Evolutionary conservation across 2,888 invertebrate species (phyloP).

Genomic region (Microdon myrmicae): DNA sequence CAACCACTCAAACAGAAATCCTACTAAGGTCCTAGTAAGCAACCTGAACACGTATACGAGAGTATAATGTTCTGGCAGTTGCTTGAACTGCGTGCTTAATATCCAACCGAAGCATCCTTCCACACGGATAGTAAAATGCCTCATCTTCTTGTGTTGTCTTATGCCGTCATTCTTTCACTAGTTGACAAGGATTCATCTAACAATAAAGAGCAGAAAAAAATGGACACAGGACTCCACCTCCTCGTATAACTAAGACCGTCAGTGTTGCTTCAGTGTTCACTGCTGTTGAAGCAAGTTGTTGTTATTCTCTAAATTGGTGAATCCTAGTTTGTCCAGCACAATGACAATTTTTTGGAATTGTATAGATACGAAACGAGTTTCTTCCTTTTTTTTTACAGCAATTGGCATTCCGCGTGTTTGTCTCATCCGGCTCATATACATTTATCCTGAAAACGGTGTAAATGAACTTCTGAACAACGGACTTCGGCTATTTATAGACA

Average conservation of each 20-base stretch:
- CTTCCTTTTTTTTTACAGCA: no score
- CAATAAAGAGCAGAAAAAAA: constrained; percentile 8
- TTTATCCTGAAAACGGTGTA: constrained; percentile 46
- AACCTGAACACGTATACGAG: neutral
- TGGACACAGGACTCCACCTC: no score
- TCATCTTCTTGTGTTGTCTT: constrained; percentile 24
- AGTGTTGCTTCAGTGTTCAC: neutral
- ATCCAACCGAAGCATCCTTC: no score
- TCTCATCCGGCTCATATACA: neutral
- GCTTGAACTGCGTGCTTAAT: no score
- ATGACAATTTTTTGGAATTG: constrained; percentile 34
- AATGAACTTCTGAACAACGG: constrained; percentile 50
- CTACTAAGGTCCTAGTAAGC: constrained; percentile 19
- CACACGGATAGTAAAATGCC: constrained; percentile 21
- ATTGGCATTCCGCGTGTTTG: neutral
- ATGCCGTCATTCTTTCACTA: constrained; percentile 19
- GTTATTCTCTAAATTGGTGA: constrained; percentile 24
- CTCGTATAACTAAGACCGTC: neutral
- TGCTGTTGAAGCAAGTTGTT: constrained; percentile 8
- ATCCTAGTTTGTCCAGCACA: constrained; percentile 27
- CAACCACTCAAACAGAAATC: constrained; percentile 34
- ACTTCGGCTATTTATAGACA: constrained; percentile 41
- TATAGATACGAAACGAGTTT: no score
- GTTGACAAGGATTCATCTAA: constrained; percentile 13
- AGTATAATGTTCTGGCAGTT: no score